Conservation (phyloP, 2,797 vertebrate genomes). For the Chelonia mydas region DNA sequence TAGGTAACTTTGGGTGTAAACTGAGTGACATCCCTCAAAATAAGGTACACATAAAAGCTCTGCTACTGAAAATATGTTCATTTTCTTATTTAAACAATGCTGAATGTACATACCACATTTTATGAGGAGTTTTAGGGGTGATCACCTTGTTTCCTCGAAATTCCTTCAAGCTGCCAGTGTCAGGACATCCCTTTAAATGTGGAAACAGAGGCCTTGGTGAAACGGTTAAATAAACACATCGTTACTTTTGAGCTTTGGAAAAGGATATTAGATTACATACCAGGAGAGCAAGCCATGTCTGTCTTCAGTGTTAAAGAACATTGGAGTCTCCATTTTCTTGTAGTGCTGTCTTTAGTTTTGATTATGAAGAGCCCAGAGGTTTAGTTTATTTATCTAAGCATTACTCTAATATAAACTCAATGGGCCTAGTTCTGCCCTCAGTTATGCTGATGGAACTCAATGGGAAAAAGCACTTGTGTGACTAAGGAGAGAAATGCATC, state of each 20-base stretch:
- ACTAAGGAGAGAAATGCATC: conserved; percentile 42
- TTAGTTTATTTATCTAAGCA: conserved; percentile 74
- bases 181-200: conserved; percentile 39
- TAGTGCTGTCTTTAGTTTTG: conserved; percentile 61
- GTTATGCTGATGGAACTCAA: background rate
- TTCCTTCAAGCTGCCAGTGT: conserved; percentile 71
- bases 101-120: conserved; percentile 50
- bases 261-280: conserved; percentile 82
- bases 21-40: background rate
- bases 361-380: conserved; percentile 64
- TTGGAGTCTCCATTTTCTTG: conserved; percentile 71
- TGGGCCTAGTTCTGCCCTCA: conserved; percentile 23
- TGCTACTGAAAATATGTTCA: conserved; percentile 24
- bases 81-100: conserved; percentile 19
- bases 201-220: conserved; percentile 69
- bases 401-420: conserved; percentile 74
- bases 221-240: conserved; percentile 78
- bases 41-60: background rate
- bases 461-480: conserved; percentile 24
- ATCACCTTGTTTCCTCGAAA: conserved; percentile 47
- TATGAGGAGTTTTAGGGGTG: conserved; percentile 41
- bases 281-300: conserved; percentile 60
- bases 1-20: fast-evolving
- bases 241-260: conserved; percentile 77
- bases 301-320: conserved; percentile 63